Conservation (phyloP, 2,888 invertebrate genomes). For the Hirtodrosophila cameraria region DNA sequence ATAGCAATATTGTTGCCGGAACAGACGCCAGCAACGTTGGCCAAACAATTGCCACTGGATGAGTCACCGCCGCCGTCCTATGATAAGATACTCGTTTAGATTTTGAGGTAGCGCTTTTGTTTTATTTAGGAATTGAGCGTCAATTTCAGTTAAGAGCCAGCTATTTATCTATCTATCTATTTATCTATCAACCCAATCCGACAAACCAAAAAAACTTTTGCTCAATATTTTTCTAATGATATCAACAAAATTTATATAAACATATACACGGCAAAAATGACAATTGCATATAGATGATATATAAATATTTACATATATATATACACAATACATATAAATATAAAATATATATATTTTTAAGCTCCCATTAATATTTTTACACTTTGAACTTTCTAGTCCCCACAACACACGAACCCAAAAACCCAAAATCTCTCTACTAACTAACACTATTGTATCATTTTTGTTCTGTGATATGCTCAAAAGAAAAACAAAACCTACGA, state of each 20-base stretch:
- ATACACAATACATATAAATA: conserved; percentile 37
- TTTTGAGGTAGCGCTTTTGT: conserved; percentile 33
- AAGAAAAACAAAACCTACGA: conserved; percentile 64
- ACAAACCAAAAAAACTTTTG: conserved; percentile 64
- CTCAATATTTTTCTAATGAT: conserved; percentile 74
- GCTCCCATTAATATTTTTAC: conserved; percentile 74
- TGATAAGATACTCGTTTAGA: conserved; percentile 89
- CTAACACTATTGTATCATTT: conserved; percentile 72
- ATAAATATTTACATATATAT: conserved; percentile 39
- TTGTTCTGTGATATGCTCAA: conserved; percentile 82
- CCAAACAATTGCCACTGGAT: conserved; percentile 78
- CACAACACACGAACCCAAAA: conserved; percentile 33
- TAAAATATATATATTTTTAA: conserved; percentile 57
- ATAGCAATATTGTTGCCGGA: conserved; percentile 91
- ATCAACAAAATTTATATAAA: conserved; percentile 75
- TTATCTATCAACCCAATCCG: conserved; percentile 38
- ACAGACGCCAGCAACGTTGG: conserved; percentile 65
- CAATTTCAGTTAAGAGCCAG: conserved; percentile 55
- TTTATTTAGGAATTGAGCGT: conserved; percentile 62
- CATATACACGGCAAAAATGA: conserved; percentile 67
- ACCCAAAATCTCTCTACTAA: conserved; percentile 60
- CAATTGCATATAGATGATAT: conserved; percentile 53
- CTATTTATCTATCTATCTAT: too few species aligned
- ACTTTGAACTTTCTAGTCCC: conserved; percentile 63
- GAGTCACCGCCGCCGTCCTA: conserved; percentile 90